A percentile compares a stretch with the other conserved stretches of the same genome.
Evolutionary conservation across 2,797 vertebrate genomes (phyloP).

Genomic region (Delichon dasypus): DNA sequence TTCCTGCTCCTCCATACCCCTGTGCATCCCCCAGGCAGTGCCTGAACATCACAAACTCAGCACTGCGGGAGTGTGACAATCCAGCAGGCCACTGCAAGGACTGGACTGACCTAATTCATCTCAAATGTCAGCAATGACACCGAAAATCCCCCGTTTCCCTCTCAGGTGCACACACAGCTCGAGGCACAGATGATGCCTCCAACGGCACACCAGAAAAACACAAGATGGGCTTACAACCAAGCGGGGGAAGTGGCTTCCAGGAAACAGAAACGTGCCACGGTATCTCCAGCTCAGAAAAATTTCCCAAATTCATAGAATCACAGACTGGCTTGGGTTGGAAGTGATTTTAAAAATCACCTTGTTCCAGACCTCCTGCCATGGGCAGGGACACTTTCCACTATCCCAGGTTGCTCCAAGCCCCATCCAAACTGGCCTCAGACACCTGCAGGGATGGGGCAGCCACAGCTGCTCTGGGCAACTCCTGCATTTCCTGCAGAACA

Average conservation of each 20-base stretch:
- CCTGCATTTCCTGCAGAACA: not conserved
- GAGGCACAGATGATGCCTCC: not conserved
- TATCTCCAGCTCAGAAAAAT: not conserved
- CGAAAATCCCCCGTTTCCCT: rapidly evolving
- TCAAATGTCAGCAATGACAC: not conserved
- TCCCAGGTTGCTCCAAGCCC: not conserved
- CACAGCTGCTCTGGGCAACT: not conserved
- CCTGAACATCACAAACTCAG: not conserved
- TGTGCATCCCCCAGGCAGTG: not conserved
- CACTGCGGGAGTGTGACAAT: not conserved
- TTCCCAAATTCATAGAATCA: not conserved
- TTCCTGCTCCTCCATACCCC: not conserved
- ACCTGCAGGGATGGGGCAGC: not conserved
- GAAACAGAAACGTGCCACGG: not conserved
- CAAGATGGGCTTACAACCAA: not conserved
- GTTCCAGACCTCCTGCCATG: not conserved
- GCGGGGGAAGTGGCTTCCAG: not conserved
- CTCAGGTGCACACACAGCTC: not conserved
- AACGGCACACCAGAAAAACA: not conserved
- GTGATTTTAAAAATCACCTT: not conserved
- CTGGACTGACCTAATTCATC: not conserved
- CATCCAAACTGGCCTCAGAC: not conserved
- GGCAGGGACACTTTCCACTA: not conserved
- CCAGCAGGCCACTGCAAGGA: not conserved
- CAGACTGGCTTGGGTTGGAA: not conserved